These are phyloP conservation scores for Fregetta grallaria DNA, from an alignment of 2,113 vertebrate species.

Conservation along the genomic window DNA sequence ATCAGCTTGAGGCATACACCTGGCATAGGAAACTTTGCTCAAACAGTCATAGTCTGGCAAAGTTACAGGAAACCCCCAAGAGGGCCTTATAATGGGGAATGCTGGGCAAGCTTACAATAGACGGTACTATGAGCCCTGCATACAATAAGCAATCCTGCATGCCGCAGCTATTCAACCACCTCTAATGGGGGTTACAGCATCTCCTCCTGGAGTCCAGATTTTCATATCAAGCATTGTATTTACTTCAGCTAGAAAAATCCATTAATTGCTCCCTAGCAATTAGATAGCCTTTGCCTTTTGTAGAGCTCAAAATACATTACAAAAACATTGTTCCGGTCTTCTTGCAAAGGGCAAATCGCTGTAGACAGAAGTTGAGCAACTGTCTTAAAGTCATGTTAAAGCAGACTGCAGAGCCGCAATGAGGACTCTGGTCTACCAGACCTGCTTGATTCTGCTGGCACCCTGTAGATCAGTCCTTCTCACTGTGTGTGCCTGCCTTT, in stretches of 20 bases:
- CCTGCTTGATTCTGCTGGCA: not conserved
- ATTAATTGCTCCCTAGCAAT: constrained; percentile 17
- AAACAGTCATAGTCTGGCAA: constrained; percentile 15
- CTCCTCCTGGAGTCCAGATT: not conserved
- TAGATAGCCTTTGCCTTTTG: constrained; percentile 15
- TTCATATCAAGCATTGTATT: constrained; percentile 3
- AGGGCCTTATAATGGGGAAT: not conserved
- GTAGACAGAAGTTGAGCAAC: not conserved
- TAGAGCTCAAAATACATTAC: not conserved
- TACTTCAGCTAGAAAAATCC: constrained; percentile 20
- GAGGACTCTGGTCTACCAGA: not conserved
- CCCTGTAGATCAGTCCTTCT: not conserved
- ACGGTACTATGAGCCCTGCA: not conserved
- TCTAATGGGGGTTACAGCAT: not conserved
- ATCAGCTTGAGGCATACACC: constrained; percentile 38
- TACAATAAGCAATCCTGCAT: not conserved
- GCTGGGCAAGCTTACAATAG: constrained; percentile 17
- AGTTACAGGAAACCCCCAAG: constrained; percentile 13
- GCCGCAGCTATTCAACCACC: not conserved
- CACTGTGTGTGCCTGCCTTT: not conserved
- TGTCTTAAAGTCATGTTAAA: not conserved
- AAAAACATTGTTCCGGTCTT: not conserved
- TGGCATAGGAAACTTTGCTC: constrained; percentile 27
- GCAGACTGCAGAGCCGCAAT: not conserved
- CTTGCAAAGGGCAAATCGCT: not conserved